Percentiles rank a stretch among this genome's conserved stretches.
Evolutionary conservation across 1,140 invertebrate species (phyloP).

Genomic region (Octopus bimaculoides): DNA sequence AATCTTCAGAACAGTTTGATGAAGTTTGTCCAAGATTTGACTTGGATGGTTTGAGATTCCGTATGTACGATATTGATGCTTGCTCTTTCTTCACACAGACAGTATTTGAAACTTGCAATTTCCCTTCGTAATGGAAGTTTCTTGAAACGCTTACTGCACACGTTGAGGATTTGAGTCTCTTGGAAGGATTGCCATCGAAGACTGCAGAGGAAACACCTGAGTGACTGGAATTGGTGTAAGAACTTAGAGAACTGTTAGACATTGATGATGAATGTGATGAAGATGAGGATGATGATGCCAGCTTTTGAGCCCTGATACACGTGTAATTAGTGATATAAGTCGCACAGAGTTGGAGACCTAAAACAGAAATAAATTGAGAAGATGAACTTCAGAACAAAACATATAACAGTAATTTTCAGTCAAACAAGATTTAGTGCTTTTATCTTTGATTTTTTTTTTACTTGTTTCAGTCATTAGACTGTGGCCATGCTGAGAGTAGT

Average conservation of each 20-base stretch:
- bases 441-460: too few relatives aligned
- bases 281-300: slow-evolving; percentile 26
- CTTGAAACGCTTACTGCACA: too few relatives aligned
- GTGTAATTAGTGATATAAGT: slow-evolving; percentile 46
- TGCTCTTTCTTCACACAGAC: not conserved
- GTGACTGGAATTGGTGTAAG: slow-evolving; percentile 20
- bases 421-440: too few relatives aligned
- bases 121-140: too few relatives aligned
- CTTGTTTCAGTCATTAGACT: too few relatives aligned
- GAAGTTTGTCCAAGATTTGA: not conserved
- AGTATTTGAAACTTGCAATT: too few relatives aligned
- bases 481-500: too few relatives aligned
- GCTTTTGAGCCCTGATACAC: slow-evolving; percentile 39
- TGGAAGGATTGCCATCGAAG: slow-evolving; percentile 16
- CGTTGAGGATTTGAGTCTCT: too few relatives aligned
- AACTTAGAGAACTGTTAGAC: not conserved
- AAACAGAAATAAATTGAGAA: not conserved
- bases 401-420: too few relatives aligned
- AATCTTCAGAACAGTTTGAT: slow-evolving; percentile 24
- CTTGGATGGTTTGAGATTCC: not conserved
- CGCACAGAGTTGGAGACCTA: slow-evolving; percentile 42
- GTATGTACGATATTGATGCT: not conserved
- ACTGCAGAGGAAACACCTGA: slow-evolving; percentile 28
- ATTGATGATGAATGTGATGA: not conserved
- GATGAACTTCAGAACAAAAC: too few relatives aligned